Base-by-base conservation (phyloP, 2,888 invertebrate genomes). In the Lamproptera curius region DNA sequence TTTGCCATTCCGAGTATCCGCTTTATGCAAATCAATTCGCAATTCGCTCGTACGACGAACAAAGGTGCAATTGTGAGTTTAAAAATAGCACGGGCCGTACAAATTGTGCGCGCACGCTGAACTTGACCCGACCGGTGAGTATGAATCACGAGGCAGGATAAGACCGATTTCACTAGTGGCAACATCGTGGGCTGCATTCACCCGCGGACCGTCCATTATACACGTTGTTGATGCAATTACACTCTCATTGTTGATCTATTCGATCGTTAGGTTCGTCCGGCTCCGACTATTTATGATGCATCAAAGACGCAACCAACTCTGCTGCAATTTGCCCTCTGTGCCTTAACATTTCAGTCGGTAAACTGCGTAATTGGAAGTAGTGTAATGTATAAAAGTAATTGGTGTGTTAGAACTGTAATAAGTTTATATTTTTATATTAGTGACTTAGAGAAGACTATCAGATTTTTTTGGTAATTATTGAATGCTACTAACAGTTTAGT, bases 81-180 rank as follows among this genome's bases (percentile, higher is more conserved):
- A 39, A 43, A 49, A 39, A 49, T 43, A 43, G 43, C 43, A 11
- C 17, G 33, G 38, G 4, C 28, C 31, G 35, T 44, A 42, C 41
- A 36, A 44, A 44, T 50, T 41, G 44, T 10, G 13, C 11, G 23
- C 31, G 44, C 41, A 36, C 17, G 49, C 41, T 44, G 49, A 50
- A 50, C 44, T 50, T 44, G 49, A 50, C 39, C n/a, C 43, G 42
- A 15, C 43, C 39, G 33, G 43, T 23, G 17, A 15, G 20, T 15
- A 11, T 50, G 44, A 44, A 28, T 44, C 49, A 50, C 44, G 49
- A 31, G 35, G 41, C 49, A 50, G 49, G 49, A 50, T 50, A 50
- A 36, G 34, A 40, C 44, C 49, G 40, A 41, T 50, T 44, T 20
- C 20, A 50, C 36, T 20, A 14, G 41, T 16, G 11, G 49, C 23